Conservation (phyloP, 2,888 invertebrate genomes). For the Callinectes sapidus region DNA sequence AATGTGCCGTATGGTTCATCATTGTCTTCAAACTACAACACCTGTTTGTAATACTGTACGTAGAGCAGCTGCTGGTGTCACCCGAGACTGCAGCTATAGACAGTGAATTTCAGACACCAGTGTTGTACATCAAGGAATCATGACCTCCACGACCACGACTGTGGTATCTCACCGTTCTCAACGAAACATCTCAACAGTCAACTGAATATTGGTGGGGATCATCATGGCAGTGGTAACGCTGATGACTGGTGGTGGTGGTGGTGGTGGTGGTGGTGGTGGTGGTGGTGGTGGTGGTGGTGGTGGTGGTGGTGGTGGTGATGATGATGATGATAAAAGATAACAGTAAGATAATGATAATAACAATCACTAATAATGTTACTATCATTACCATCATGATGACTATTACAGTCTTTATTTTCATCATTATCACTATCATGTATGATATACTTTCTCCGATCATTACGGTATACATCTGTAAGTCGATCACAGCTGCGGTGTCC, state of each 20-base stretch:
- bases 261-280: neutral
- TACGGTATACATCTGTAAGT: no score
- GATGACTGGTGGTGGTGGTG: no score
- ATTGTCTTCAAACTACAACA: neutral
- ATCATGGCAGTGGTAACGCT: neutral
- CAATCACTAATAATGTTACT: neutral
- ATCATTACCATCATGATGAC: neutral
- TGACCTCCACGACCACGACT: neutral
- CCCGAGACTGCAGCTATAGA: neutral
- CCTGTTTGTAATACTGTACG: neutral
- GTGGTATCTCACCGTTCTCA: neutral
- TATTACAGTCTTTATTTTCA: no score
- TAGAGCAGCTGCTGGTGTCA: neutral
- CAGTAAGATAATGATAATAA: neutral
- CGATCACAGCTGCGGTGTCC: constrained; percentile 71
- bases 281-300: neutral
- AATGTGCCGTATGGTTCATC: neutral
- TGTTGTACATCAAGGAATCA: neutral
- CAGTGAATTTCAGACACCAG: neutral
- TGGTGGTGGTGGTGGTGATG: neutral
- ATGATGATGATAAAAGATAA: neutral
- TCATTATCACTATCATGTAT: no score
- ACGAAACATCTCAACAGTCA: neutral
- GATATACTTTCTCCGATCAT: no score
- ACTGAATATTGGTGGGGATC: neutral